These are phyloP conservation scores for Phragmatobia fuliginosa DNA, from an alignment of 2,888 invertebrate genomes.

Conservation along the genomic window DNA sequence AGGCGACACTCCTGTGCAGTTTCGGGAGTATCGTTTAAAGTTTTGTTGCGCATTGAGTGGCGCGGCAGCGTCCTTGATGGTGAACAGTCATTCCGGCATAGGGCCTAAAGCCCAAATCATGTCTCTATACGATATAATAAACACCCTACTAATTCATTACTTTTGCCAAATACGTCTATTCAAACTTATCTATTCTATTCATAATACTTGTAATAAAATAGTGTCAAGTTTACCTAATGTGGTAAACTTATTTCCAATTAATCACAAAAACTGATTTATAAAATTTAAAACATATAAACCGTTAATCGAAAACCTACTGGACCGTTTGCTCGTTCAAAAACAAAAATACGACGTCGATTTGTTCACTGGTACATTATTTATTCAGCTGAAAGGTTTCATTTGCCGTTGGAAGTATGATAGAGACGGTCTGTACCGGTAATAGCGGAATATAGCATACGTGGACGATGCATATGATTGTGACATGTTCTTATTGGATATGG, in stretches of 20 bases:
- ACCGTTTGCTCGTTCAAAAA: slow-evolving; percentile 27
- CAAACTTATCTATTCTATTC: too few relatives aligned
- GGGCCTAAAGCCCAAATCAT: too few relatives aligned
- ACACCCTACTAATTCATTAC: too few relatives aligned
- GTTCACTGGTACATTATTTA: slow-evolving; percentile 57
- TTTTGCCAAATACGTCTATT: too few relatives aligned
- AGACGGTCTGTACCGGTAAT: slow-evolving; percentile 48
- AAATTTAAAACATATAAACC: slow-evolving; percentile 12
- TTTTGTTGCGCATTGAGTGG: too few relatives aligned
- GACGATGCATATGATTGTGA: slow-evolving; percentile 52
- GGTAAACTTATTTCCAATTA: neutral
- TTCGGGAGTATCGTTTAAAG: too few relatives aligned
- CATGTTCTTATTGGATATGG: slow-evolving; percentile 62
- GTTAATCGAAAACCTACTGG: slow-evolving; percentile 38
- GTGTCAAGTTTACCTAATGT: too few relatives aligned
- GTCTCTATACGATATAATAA: too few relatives aligned
- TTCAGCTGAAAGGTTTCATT: slow-evolving; percentile 71
- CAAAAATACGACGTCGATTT: slow-evolving; percentile 31
- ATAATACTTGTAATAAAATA: too few relatives aligned
- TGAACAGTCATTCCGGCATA: too few relatives aligned
- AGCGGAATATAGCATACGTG: slow-evolving; percentile 51
- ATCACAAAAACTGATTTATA: slow-evolving; percentile 5
- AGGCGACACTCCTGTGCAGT: too few relatives aligned
- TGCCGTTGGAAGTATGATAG: slow-evolving; percentile 64
- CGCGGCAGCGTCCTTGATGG: too few relatives aligned